phyloP scores from a whole-genome alignment of 2,113 vertebrate species.

The Lampris megalopsis region DNA sequence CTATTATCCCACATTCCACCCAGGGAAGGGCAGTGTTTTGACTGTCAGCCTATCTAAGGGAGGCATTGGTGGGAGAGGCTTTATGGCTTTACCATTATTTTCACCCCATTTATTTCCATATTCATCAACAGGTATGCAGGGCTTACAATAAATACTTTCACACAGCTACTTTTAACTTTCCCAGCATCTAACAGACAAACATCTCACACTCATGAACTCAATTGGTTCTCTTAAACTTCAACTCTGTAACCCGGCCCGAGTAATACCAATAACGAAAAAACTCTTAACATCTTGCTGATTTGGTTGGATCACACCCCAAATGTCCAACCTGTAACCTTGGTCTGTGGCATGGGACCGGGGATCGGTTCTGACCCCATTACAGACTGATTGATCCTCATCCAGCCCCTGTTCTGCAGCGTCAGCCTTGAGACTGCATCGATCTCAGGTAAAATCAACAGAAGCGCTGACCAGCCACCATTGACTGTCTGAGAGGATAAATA shows the following conservation, averaged over 20 bases:
- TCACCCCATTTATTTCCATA: background rate
- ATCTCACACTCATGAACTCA: background rate
- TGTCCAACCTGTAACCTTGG: conserved; percentile 45
- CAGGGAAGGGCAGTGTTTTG: background rate
- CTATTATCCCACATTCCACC: background rate
- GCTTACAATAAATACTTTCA: no score
- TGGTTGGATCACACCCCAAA: conserved; percentile 19
- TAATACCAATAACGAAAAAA: background rate
- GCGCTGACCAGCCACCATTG: conserved; percentile 47
- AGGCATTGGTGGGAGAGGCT: background rate
- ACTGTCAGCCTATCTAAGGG: background rate
- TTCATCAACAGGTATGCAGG: no score
- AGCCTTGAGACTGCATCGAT: conserved; percentile 62
- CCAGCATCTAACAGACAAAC: background rate
- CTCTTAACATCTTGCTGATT: conserved; percentile 12
- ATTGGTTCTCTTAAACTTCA: background rate
- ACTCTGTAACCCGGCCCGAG: background rate
- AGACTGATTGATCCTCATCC: conserved; percentile 59
- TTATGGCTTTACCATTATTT: background rate
- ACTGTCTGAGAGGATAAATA: conserved; percentile 54
- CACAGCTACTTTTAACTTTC: background rate
- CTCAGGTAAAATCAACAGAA: conserved; percentile 62
- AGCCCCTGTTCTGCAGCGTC: conserved; percentile 61
- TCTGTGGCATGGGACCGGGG: background rate
- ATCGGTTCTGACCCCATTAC: conserved; percentile 64